phyloP scores from a whole-genome alignment of 2,113 vertebrate genomes.

The Pao palembangensis region DNA sequence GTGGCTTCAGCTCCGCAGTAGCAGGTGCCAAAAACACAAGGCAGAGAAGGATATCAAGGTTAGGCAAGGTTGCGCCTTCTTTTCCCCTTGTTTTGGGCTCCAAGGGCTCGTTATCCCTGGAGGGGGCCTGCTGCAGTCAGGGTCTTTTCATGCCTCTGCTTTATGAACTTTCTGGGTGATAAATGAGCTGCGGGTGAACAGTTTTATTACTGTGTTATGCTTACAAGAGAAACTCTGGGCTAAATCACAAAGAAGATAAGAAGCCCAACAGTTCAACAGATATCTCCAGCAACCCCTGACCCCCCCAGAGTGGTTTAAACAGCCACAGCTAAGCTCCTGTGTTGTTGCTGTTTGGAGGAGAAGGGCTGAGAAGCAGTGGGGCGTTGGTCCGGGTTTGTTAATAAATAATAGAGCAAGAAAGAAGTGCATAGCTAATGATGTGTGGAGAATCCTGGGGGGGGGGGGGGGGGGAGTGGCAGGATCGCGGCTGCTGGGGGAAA shows the following conservation, averaged over 20 bases:
- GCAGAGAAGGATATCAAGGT: conserved; percentile 40
- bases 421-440: conserved; percentile 59
- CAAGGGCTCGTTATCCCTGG: not conserved
- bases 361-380: conserved; percentile 23
- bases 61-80: conserved; percentile 45
- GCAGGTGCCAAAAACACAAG: conserved; percentile 37
- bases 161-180: too few relatives aligned
- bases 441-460: conserved; percentile 37
- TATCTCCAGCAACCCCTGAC: conserved; percentile 1
- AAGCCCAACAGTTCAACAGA: conserved; percentile 9
- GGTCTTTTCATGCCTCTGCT: too few relatives aligned
- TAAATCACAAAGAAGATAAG: too few relatives aligned
- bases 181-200: conserved; percentile 19
- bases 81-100: not conserved
- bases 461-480: conserved; percentile 26
- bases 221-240: too few relatives aligned
- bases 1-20: not conserved
- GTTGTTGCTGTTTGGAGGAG: not conserved
- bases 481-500: conserved; percentile 51
- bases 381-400: conserved; percentile 40
- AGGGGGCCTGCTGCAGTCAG: too few relatives aligned
- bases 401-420: conserved; percentile 69
- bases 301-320: not conserved
- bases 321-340: not conserved
- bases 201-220: too few relatives aligned